Base-by-base conservation (phyloP, 2,113 vertebrate genomes). In the Caracal caracal region DNA sequence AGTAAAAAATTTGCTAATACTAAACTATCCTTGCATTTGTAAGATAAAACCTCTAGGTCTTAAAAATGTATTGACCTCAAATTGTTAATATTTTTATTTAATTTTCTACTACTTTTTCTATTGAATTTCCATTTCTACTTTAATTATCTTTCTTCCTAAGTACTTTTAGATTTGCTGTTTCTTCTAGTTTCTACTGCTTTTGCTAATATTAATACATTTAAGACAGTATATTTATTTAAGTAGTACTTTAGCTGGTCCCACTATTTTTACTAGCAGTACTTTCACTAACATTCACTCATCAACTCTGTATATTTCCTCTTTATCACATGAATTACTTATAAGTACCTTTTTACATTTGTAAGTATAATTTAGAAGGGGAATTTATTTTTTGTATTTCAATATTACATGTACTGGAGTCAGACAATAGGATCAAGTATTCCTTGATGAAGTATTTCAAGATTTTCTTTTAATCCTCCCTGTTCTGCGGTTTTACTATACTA, bases 71-170 rank as follows among this genome's bases (percentile, higher is more conserved):
- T 5, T 95, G 15, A 59, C 53, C 10, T 40, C 59, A 91, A 83
- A 90, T 10, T 22, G 24, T 6, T 73, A 71, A 37, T 53, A 78
- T 26, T 81, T 85, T 71, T 13, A 37, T 61, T 87, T 51, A 78
- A 30, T 1, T 63, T 35, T 89, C 70, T 88, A 93, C 9, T 11
- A 82, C 10, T 68, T 84, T 90, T 78, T 47, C 37, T 86, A 75
- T 85, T 59, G 83, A 71, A 70, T 75, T 83, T 87, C 37, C 40
- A 76, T 19, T 93, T 97, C 30, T 40, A 40, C 51, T 73, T 97
- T 88, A 59, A 80, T 26, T 49, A 78, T 51, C 47, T 88, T 71
- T 84, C 82, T 49, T 79, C 17, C 8, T 37, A 91, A 88, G 56
- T 63, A 70, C 1, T 79, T 65, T 35, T 28, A 83, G 24, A 15